Evolutionary conservation across 2,797 vertebrate genomes (phyloP), one percentile per base, ranked within the genome.

Genomic region (Leuciscus waleckii): DNA sequence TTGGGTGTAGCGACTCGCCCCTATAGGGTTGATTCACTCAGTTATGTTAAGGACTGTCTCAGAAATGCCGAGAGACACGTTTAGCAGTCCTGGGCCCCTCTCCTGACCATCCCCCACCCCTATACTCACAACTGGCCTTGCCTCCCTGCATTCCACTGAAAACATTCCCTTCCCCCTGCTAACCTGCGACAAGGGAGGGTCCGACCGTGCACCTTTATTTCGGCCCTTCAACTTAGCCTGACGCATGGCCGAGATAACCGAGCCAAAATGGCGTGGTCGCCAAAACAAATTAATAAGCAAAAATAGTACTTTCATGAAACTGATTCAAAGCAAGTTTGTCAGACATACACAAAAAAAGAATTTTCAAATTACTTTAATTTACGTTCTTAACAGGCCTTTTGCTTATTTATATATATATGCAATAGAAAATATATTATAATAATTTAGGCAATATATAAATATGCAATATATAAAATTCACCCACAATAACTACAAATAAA

Each of bases 71-170:
- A 83, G 85, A 83, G 41, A 85, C 69, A 71, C 37, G 83, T 83
- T 89, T 67, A 81, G 87, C 85, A 84, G 86, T 86, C 73, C 70
- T 26, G 82, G 81, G 83, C 79, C 82, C 43, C 76, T 75, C 71
- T 87, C 76, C 88, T 85, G 76, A 65, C 86, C 89, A 83, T 87
- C 85, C 86, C 87, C 89, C 88, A 89, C 74, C 41, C 51, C 69
- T 65, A 79, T 82, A 71, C 49, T 71, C 86, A 87, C 80, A 87
- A 88, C 81, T 84, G 92, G 95, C 95, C 95, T 93, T 94, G 95
- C 95, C 94, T 95, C 94, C 93, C 95, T 92, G 93, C 96, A 97
- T 98, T 97, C 97, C 96, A 95, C 93, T 91, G 90, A 91, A 94
- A 88, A 82, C 79, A 81, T 80, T 83, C 70, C 80, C 70, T 82